A percentile compares a stretch with the other conserved stretches of the same genome.
Evolutionary conservation across 1,140 invertebrate species (phyloP).

Genomic region (Ylistrum balloti): DNA sequence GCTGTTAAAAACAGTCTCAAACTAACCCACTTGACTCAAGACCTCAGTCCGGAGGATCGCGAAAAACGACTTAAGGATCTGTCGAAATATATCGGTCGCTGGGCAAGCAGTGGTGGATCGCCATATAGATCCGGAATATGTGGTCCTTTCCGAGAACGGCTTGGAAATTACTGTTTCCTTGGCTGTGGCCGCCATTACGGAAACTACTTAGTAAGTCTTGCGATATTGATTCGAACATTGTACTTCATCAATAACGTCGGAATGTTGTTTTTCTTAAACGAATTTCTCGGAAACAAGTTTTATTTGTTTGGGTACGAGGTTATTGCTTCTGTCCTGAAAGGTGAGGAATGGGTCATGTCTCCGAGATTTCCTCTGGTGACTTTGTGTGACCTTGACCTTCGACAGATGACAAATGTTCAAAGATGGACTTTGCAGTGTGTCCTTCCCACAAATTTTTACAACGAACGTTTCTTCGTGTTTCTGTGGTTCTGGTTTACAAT

Average conservation of each 20-base stretch:
- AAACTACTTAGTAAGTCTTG: constrained; percentile 82
- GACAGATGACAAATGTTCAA: constrained; percentile 81
- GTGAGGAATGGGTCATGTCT: constrained; percentile 46
- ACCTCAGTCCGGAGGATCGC: constrained; percentile 46
- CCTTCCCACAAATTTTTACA: constrained; percentile 84
- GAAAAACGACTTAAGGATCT: constrained; percentile 45
- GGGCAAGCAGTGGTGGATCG: constrained; percentile 77
- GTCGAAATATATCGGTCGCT: constrained; percentile 53
- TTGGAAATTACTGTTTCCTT: constrained; percentile 65
- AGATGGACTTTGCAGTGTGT: constrained; percentile 82
- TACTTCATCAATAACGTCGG: constrained; percentile 73
- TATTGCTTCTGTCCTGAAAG: constrained; percentile 63
- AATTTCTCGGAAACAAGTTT: constrained; percentile 70
- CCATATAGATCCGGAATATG: constrained; percentile 57
- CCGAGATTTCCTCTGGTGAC: constrained; percentile 82
- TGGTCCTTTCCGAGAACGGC: constrained; percentile 58
- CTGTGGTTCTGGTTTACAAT: constrained; percentile 75
- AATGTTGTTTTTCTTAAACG: constrained; percentile 75
- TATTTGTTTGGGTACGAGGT: constrained; percentile 81
- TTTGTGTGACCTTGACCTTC: constrained; percentile 83
- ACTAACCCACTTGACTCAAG: constrained; percentile 17
- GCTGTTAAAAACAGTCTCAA: constrained; percentile 51
- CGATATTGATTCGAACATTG: constrained; percentile 76
- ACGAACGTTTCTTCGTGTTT: constrained; percentile 84
- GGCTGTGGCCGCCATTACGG: constrained; percentile 81